Evolutionary conservation across 2,113 vertebrate genomes (phyloP).

Genomic region (Corvus cornix): DNA sequence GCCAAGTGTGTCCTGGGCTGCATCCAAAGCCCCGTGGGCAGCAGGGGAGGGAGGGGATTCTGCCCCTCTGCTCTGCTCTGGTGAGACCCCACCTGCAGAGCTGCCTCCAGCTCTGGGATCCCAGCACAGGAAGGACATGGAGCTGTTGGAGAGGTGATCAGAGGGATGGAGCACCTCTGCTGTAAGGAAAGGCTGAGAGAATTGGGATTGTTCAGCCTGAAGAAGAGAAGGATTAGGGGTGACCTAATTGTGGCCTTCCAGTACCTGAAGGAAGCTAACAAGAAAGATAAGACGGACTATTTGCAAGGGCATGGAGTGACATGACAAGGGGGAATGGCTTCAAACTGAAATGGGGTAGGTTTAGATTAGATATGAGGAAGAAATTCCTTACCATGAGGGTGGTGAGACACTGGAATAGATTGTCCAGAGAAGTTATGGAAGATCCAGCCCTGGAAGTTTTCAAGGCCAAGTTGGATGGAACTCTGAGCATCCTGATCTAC

Average conservation of each 20-base stretch:
- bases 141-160: not conserved
- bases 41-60: not conserved
- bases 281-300: not conserved
- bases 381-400: not conserved
- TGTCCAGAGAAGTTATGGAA: not conserved
- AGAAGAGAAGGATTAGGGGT: not conserved
- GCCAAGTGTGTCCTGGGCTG: not conserved
- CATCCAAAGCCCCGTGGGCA: not conserved
- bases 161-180: fast-evolving
- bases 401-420: not conserved
- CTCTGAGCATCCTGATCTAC: not conserved
- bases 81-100: not conserved
- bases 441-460: not conserved
- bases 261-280: not conserved
- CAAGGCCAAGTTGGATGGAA: not conserved
- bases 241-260: not conserved
- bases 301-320: not conserved
- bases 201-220: not conserved
- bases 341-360: not conserved
- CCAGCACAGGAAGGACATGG: not conserved
- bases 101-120: not conserved
- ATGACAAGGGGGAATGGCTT: not conserved
- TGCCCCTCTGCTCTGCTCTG: not conserved
- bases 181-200: not conserved
- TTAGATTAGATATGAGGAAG: not conserved